Base-by-base conservation (phyloP, 2,797 vertebrate genomes). In the Miichthys miiuy region DNA sequence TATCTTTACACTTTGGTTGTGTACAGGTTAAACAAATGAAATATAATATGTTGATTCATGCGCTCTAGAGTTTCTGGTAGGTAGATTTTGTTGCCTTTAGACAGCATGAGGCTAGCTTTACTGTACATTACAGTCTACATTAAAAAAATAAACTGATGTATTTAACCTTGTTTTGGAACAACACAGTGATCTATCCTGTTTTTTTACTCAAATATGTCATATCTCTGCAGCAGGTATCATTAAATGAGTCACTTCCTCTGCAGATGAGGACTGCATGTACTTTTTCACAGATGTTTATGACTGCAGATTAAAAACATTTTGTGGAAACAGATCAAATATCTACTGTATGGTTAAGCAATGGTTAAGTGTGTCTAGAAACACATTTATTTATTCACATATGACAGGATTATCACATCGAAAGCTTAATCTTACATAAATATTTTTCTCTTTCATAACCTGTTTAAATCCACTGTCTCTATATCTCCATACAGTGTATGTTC, bases 181-280 rank as follows among this genome's bases (percentile, higher is more conserved):
- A 7, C 14, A 50, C 17, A 70, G 4, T 3, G 6, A 60, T 46
- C 13, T 5, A 18, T 66, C n/a, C 10, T 20, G 64, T 68, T 11
- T 17, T 44, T 38, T 47, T 27, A n/a, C 34, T 38, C 34, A 57
- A 70, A 70, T 47, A 67, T 18, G 52, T 2, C 27, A 17, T 23
- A 6, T 18, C 50, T 4, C 30, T 61, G 42, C 50, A 68, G 18
- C 17, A 63, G 44, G 61, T 52, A 20, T 25, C 6, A 47, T 30
- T n/a, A 71, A 64, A 84, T 78, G 25, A 25, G 17, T 81, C 46
- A 72, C 25, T 63, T 62, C 20, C 20, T 58, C 13, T 77, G 44
- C 41, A 70, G 47, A 77, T 55, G 20, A 58, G n/a, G 23, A 73
- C 54, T 46, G 3, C 48, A 60, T 54, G 11, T 18, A 11, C 6